These are phyloP conservation scores for Hypena proboscidalis DNA, from an alignment of 2,888 invertebrate species.

Conservation along the genomic window DNA sequence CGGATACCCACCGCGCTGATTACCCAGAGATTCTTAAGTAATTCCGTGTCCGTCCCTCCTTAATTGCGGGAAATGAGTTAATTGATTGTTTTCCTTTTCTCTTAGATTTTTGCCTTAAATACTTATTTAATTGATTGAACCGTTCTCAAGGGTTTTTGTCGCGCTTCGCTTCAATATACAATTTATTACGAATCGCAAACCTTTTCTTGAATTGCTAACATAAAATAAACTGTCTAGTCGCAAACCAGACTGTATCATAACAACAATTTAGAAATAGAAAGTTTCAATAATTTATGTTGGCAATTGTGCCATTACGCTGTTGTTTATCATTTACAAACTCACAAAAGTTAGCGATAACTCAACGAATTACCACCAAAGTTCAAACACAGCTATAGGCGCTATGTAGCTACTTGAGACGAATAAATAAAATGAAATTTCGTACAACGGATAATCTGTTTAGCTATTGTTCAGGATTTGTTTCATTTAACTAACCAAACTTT, in stretches of 20 bases:
- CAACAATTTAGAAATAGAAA: constrained; percentile 4
- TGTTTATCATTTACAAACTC: constrained; percentile 4
- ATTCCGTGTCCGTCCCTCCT: constrained; percentile 71
- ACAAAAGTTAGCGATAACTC: constrained; percentile 6
- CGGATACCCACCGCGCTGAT: constrained; percentile 53
- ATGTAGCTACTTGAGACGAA: not conserved
- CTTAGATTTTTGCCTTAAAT: constrained; percentile 61
- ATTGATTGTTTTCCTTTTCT: constrained; percentile 80
- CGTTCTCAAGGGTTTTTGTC: constrained; percentile 38
- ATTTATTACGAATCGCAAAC: not conserved
- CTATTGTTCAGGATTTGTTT: constrained; percentile 6
- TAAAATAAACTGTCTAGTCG: constrained; percentile 6
- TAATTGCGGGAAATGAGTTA: constrained; percentile 79
- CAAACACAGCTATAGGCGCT: not conserved
- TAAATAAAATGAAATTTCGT: constrained; percentile 4
- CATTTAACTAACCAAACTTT: constrained; percentile 8
- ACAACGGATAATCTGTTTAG: constrained; percentile 2
- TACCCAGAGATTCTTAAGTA: constrained; percentile 74
- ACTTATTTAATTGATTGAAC: constrained; percentile 48
- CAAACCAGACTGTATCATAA: constrained; percentile 8
- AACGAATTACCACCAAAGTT: constrained; percentile 1
- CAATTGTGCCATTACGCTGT: not conserved
- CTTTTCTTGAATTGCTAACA: not conserved
- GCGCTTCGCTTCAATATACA: constrained; percentile 1
- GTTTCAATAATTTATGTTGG: constrained; percentile 1